Percentiles rank a stretch among this genome's conserved stretches.
Evolutionary conservation across 2,797 vertebrate genomes (phyloP).

Genomic region (Gallinago stenura): DNA sequence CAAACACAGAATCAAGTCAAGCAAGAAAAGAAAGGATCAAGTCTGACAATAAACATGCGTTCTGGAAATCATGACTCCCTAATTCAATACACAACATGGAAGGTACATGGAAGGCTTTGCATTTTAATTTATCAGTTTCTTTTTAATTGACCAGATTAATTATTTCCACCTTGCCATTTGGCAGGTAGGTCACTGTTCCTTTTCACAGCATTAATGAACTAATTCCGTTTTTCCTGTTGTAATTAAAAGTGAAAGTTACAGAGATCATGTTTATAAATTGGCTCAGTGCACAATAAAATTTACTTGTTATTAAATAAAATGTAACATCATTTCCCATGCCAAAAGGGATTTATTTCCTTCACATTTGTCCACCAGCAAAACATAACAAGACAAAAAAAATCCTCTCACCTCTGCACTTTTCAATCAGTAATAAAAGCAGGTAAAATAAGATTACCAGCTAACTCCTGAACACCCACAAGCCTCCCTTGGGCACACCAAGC

Average conservation of each 20-base stretch:
- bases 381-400: not conserved
- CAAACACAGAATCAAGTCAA: conserved; percentile 12
- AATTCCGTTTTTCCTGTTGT: conserved; percentile 69
- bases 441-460: conserved; percentile 17
- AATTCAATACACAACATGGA: conserved; percentile 57
- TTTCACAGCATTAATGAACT: conserved; percentile 80
- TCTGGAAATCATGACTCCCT: conserved; percentile 46
- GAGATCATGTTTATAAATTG: conserved; percentile 69
- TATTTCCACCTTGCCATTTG: conserved; percentile 83
- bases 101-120: conserved; percentile 55
- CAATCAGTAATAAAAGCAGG: not conserved
- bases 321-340: conserved; percentile 48
- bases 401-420: not conserved
- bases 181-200: conserved; percentile 80
- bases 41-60: conserved; percentile 26
- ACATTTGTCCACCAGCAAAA: conserved; percentile 19
- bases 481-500: not conserved
- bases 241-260: conserved; percentile 77
- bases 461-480: not conserved
- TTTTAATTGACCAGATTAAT: conserved; percentile 84
- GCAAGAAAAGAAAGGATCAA: conserved; percentile 20
- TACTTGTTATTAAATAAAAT: conserved; percentile 73
- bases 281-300: conserved; percentile 56
- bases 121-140: conserved; percentile 80
- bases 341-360: conserved; percentile 47